Base-by-base conservation (phyloP, 2,888 invertebrate genomes). In the Noctua janthina region DNA sequence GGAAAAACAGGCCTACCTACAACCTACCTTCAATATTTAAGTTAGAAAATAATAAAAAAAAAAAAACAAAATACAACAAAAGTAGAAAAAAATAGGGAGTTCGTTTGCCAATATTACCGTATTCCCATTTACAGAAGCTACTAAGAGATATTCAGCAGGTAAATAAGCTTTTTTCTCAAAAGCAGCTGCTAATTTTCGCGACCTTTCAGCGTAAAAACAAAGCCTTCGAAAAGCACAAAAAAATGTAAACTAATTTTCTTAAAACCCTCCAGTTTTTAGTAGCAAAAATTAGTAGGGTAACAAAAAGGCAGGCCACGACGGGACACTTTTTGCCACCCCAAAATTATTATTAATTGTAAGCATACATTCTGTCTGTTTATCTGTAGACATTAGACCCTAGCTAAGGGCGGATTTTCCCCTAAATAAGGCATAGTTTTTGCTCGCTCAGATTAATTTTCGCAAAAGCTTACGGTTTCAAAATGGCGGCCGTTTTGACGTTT, bases 271-370 rank as follows among this genome's bases (percentile, higher is more conserved):
- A 74, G 62, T 71, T 83, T 85, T 81, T 66, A 79, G 82, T 73
- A 68, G 81, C 87, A 91, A 94, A 93, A 91, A 89, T 84, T 79
- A 39, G 84, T 79, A 86, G 84, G 75, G 80, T 74, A 78, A 76
- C 92, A 94, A 94, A 95, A 94, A 94, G 89, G 78, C 79, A 72
- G 92, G 73, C 83, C 78, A 78, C 82, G 78, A 69, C 79, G 87
- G 87, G 85, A 85, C 88, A 90, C 89, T 96, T 96, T 96, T 96
- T 95, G 95, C 91, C 79, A 81, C 90, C 93, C 93, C 88, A 90
- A 96, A 96, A 96, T 96, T 95, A 96, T 96, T 95, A 96, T 96
- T 95, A 96, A 96, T 96, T 91, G 94, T 88, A 88, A 92, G 92
- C 95, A 96, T 95, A 96, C 93, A 95, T 96, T 93, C 90, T 91